Evolutionary conservation across 2,113 vertebrate genomes (phyloP), one percentile per base, ranked within the genome.

Genomic region (Chinchilla lanigera): DNA sequence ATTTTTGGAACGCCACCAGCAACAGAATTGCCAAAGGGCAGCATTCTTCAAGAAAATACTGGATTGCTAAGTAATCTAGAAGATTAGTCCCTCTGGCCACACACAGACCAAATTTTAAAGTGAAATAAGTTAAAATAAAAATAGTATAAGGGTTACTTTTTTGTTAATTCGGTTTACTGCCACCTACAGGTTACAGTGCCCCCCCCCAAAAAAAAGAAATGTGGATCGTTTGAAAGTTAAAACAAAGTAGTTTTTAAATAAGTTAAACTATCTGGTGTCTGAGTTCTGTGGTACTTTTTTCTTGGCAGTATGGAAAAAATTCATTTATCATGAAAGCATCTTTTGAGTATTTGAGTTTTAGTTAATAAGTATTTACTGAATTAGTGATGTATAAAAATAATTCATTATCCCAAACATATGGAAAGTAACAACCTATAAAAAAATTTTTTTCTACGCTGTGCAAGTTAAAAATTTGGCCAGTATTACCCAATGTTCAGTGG

Each of bases 181-280:
- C 96, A 98, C 56, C 97, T 97, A 96, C 92, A 97, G 96, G 95
- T 86, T 90, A 97, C n/a, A 89, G 20, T 92, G n/a, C n/a, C n/a
- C n/a, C n/a, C n/a, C n/a, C n/a, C n/a, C 3, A 52, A 94, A 50
- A 50, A 50, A 50, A 50, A 50, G 69, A 93, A 33, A 69, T 94
- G 10, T 52, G 28, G 63, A 96, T 58, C 4, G 22, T 77, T 92
- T 96, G 47, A 96, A 95, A 95, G 93, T 91, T 82, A 82, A 89
- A 89, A 85, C 7, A 89, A 96, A 97, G 80, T 35, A 67, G 11
- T 88, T 96, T 96, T 95, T 63, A 28, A 94, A 63, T 80, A 10
- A 87, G 84, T 92, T 90, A 67, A 78, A 90, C 7, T 73, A 69
- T 5, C 7, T 77, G 11, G 41, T 19, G n/a, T 83, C 80, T 77